A percentile compares a stretch with the other conserved stretches of the same genome.
phyloP scores from a whole-genome alignment of 2,888 invertebrate species.

The Phlogophora meticulosa region DNA sequence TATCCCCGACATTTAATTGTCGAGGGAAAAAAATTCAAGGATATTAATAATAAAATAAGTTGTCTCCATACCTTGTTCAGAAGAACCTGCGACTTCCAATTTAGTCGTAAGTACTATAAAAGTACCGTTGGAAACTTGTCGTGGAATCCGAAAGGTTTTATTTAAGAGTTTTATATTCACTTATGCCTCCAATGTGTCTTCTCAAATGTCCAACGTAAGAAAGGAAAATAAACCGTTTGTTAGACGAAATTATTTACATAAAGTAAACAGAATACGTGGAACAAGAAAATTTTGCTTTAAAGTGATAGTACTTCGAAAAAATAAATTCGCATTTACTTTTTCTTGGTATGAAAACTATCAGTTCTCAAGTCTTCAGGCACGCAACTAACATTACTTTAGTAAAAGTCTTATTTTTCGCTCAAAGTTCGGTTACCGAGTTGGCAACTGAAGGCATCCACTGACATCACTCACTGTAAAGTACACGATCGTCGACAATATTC shows the following conservation, averaged over 20 bases:
- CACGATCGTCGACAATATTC: conserved; percentile 74
- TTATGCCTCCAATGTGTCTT: conserved; percentile 19
- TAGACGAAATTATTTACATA: conserved; percentile 16
- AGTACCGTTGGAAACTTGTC: conserved; percentile 61
- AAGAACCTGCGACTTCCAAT: conserved; percentile 42
- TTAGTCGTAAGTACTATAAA: conserved; percentile 52
- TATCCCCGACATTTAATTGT: conserved; percentile 28
- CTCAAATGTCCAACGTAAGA: conserved; percentile 8
- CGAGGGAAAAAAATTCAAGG: conserved; percentile 14
- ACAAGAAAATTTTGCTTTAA: background rate
- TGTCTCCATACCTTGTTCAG: conserved; percentile 58
- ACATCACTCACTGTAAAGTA: conserved; percentile 69
- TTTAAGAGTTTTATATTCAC: conserved; percentile 61
- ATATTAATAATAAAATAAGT: conserved; percentile 31
- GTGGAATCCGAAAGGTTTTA: conserved; percentile 69
- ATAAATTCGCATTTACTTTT: conserved; percentile 4
- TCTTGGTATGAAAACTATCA: conserved; percentile 15
- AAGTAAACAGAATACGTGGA: conserved; percentile 6
- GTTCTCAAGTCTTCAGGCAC: conserved; percentile 23
- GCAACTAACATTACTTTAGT: conserved; percentile 5
- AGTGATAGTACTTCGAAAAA: conserved; percentile 23
- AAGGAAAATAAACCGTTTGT: conserved; percentile 22
- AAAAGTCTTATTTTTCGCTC: conserved; percentile 23
- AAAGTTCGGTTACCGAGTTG: conserved; percentile 24
- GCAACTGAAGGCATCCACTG: conserved; percentile 41